Base-by-base conservation (phyloP, 2,888 invertebrate species). In the Eilema griseolum region DNA sequence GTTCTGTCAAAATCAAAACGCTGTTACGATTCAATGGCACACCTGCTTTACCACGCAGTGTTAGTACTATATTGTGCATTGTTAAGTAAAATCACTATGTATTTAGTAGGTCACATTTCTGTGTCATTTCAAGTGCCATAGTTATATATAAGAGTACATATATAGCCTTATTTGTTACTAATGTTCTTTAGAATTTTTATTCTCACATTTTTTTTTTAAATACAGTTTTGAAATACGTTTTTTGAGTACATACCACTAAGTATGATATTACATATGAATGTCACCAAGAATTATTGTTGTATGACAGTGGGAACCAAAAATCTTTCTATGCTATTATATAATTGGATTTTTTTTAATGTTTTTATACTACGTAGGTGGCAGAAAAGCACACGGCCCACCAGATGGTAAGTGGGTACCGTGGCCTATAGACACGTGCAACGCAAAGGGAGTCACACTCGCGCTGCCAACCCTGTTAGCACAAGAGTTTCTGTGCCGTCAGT, bases 91-190 rank as follows among this genome's bases (percentile, higher is more conserved):
- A 67, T 67, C 24, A 52, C 67, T 31, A 31, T 16, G 16, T 56
- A 46, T 10, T 61, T 61, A 52, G 14, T 67, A 52, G 67, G 67
- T 67, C 61, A 67, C 52, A 56, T 33, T 67, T 52, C n/a, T 57
- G 33, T 66, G 57, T 57, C 56, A 24, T 12, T 66, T 57, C 46
- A 52, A 52, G 61, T 23, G 26, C 23, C 12, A 41, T 67, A n/a
- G 26, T 59, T 59, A 59, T 26, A 14, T 24, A 14, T 14, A 24
- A 57, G 24, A 14, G 46, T 52, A 52, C 20, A n/a, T n/a, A n/a
- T n/a, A 52, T 52, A 52, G n/a, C n/a, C n/a, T 52, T 52, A 46
- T 46, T n/a, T 52, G 8, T 52, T 1, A n/a, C n/a, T 52, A 46
- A 46, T 46, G 20, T 52, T 52, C n/a, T 4, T 52, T 26, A 14